Conservation (phyloP, 2,888 invertebrate genomes). For the Hydriomena furcata region DNA sequence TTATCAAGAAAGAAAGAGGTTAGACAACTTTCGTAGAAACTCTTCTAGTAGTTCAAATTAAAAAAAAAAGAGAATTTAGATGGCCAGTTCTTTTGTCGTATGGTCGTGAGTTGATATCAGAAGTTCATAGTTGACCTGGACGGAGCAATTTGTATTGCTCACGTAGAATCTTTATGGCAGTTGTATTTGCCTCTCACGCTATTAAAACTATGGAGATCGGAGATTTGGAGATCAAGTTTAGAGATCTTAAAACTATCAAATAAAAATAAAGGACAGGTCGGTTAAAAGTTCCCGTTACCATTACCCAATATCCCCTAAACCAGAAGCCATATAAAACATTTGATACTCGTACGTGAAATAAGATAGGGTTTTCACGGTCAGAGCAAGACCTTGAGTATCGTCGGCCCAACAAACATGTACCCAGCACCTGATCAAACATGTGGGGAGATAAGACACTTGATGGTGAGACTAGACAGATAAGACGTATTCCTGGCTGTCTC, state of each 20-base stretch:
- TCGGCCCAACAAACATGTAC: slow-evolving; percentile 52
- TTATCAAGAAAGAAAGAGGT: too few relatives aligned
- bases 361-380: slow-evolving; percentile 68
- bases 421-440: slow-evolving; percentile 81
- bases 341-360: slow-evolving; percentile 53
- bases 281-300: slow-evolving; percentile 7
- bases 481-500: slow-evolving; percentile 58
- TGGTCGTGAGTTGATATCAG: too few relatives aligned
- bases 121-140: too few relatives aligned
- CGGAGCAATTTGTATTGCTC: too few relatives aligned
- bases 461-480: slow-evolving; percentile 72
- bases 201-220: slow-evolving; percentile 1
- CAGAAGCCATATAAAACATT: slow-evolving; percentile 53
- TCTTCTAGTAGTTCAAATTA: too few relatives aligned
- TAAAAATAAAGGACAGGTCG: background rate
- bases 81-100: too few relatives aligned
- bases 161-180: background rate
- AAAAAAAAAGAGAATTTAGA: too few relatives aligned
- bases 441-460: slow-evolving; percentile 80
- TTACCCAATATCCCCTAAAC: slow-evolving; percentile 26
- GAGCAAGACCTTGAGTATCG: slow-evolving; percentile 62
- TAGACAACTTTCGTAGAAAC: too few relatives aligned
- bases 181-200: slow-evolving; percentile 19
- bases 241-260: too few relatives aligned
- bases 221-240: too few relatives aligned